phyloP scores from a whole-genome alignment of 2,113 vertebrate species.

The Fulmarus glacialis region DNA sequence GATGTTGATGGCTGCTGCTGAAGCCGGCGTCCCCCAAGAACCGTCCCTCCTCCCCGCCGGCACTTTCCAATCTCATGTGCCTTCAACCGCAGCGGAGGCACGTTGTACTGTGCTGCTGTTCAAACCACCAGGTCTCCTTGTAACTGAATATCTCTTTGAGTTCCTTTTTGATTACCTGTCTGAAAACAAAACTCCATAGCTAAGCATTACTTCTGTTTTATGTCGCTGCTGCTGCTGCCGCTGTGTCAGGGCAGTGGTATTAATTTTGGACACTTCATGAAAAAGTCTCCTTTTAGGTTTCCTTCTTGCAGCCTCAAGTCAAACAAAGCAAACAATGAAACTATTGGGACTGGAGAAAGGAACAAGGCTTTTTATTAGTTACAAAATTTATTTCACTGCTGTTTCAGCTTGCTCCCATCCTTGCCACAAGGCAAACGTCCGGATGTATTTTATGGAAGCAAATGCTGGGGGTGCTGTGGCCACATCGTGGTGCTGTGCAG shows the following conservation, averaged over 20 bases:
- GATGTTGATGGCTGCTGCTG: rapidly evolving
- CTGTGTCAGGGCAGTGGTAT: constrained; percentile 15
- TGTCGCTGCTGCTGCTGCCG: not conserved
- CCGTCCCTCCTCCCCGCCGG: not conserved
- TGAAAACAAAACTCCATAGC: constrained; percentile 47
- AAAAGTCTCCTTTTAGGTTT: not conserved
- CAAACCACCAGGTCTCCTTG: not conserved
- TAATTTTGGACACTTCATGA: not conserved
- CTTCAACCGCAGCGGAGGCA: not conserved
- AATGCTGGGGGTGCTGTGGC: not conserved
- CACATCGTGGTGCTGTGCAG: rapidly evolving
- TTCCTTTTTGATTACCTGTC: constrained; percentile 57
- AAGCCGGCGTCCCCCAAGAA: not conserved
- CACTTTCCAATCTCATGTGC: not conserved
- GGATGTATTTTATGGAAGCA: not conserved
- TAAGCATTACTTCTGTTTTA: constrained; percentile 58
- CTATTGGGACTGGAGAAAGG: not conserved
- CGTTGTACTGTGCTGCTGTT: rapidly evolving
- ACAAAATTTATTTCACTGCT: constrained; percentile 24
- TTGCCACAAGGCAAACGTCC: not conserved
- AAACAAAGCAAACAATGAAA: constrained; percentile 48
- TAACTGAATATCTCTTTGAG: not conserved
- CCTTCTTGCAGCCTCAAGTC: not conserved
- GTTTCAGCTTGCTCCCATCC: not conserved
- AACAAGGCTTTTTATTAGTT: constrained; percentile 8